Conservation (phyloP, 2,113 vertebrate genomes). For the Hyaena hyaena region DNA sequence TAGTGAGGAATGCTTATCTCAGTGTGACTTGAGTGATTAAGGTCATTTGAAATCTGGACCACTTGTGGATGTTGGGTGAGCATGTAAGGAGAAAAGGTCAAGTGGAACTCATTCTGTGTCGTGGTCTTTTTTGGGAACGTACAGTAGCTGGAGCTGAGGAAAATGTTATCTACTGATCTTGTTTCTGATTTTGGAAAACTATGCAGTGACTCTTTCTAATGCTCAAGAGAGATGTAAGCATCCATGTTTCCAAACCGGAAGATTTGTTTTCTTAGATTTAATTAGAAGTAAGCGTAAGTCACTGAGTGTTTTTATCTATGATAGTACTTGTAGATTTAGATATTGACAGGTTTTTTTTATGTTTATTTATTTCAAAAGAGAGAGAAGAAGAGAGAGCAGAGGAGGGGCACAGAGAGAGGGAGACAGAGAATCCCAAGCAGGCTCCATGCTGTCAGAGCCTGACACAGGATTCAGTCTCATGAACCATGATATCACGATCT, state of each 20-base stretch:
- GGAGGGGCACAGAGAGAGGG: too few species aligned
- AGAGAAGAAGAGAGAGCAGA: too few species aligned
- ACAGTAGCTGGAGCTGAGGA: neutral
- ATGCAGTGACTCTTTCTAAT: neutral
- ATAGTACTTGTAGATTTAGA: neutral
- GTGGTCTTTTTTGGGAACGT: neutral
- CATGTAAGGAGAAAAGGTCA: neutral
- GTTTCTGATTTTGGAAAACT: constrained; percentile 19
- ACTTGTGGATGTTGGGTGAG: neutral
- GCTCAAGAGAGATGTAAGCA: neutral
- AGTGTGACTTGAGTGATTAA: neutral
- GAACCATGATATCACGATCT: too few species aligned
- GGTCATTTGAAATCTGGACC: neutral
- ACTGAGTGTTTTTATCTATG: neutral
- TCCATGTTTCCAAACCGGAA: constrained; percentile 1
- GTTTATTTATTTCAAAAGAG: too few species aligned
- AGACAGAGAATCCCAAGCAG: too few species aligned
- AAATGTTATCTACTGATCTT: neutral
- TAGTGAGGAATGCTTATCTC: neutral
- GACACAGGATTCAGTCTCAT: too few species aligned
- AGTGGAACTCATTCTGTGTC: neutral
- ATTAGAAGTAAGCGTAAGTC: neutral
- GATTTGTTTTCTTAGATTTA: neutral
- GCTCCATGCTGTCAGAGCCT: too few species aligned
- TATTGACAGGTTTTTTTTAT: neutral